Percentiles rank a stretch among this genome's conserved stretches.
Evolutionary conservation across 1,140 invertebrate genomes (phyloP).

Genomic region (Megalopta genalis): DNA sequence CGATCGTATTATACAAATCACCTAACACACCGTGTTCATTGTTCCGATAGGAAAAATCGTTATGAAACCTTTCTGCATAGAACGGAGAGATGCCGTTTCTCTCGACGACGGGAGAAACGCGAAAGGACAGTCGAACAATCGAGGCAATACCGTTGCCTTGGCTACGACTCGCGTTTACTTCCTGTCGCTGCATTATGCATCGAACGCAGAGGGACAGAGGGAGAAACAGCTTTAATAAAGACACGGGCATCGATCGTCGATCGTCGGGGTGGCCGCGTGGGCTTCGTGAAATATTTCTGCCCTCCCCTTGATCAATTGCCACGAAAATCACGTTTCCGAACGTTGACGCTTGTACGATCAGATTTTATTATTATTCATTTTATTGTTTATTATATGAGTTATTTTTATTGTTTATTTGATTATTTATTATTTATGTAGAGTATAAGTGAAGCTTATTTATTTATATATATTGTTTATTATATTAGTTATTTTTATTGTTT

Average conservation of each 20-base stretch:
- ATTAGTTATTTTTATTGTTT: no score
- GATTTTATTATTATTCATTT: no score
- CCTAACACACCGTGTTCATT: neutral
- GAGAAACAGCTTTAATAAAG: conserved; percentile 5
- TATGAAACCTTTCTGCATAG: neutral
- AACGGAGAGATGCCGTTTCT: neutral
- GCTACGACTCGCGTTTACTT: conserved; percentile 19
- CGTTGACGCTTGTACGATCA: no score
- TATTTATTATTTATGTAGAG: no score
- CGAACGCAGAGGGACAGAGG: neutral
- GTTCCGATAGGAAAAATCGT: conserved; percentile 8
- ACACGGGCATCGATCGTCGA: conserved; percentile 16
- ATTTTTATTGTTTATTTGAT: no score
- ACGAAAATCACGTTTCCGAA: no score
- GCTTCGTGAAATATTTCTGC: neutral
- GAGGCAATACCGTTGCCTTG: conserved; percentile 29
- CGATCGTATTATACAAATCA: conserved; percentile 2
- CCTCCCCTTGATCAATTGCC: no score
- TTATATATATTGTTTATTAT: no score
- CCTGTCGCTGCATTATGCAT: neutral
- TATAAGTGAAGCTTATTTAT: no score
- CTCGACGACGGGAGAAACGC: neutral
- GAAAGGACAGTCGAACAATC: conserved; percentile 28
- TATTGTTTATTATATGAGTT: no score
- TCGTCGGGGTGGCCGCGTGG: neutral